phyloP scores from a whole-genome alignment of 2,113 vertebrate species.

The Eleginops maclovinus region DNA sequence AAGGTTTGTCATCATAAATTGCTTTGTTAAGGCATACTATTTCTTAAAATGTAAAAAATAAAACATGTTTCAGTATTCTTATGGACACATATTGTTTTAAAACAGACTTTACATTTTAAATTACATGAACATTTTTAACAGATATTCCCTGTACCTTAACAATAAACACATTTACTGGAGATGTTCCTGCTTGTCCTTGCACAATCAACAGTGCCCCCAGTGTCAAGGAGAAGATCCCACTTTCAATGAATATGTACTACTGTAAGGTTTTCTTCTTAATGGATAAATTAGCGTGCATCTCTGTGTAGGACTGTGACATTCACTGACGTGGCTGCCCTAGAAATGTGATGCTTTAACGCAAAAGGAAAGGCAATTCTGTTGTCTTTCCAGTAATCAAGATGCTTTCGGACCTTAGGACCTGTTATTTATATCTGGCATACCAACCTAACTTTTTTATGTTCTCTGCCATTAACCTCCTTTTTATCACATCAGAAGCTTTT shows the following conservation, averaged over 20 bases:
- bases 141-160: not conserved
- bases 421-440: no score
- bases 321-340: slow-evolving; percentile 35
- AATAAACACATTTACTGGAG: not conserved
- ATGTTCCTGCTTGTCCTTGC: no score
- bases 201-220: not conserved
- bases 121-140: not conserved
- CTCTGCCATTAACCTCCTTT: slow-evolving; percentile 3
- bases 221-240: not conserved
- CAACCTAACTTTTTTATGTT: slow-evolving; percentile 4
- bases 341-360: slow-evolving; percentile 36
- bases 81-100: no score
- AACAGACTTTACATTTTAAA: no score
- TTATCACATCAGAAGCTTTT: not conserved
- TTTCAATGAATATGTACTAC: not conserved
- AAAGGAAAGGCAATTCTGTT: slow-evolving; percentile 9
- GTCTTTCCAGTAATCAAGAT: not conserved
- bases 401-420: no score
- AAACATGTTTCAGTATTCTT: no score
- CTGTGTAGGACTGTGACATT: slow-evolving; percentile 15
- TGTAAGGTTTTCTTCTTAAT: slow-evolving; percentile 4
- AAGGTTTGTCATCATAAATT: no score
- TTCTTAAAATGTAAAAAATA: no score
- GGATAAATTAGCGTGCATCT: not conserved
- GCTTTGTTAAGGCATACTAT: no score